phyloP scores from a whole-genome alignment of 2,113 vertebrate genomes.

The Saguinus imperator region DNA sequence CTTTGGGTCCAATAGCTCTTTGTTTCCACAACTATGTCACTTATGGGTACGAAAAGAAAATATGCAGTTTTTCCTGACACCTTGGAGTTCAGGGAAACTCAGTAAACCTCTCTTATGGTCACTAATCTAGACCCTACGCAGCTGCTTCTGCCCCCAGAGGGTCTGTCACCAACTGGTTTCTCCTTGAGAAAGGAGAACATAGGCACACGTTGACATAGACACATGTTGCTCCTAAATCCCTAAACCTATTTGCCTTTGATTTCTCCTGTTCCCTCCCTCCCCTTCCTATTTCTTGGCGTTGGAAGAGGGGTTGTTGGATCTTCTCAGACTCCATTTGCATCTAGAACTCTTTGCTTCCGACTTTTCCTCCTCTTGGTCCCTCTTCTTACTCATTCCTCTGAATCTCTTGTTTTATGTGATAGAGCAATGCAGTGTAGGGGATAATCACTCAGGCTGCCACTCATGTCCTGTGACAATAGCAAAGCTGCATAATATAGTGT shows the following conservation, averaged over 20 bases:
- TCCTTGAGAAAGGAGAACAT: neutral
- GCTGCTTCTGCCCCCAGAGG: neutral
- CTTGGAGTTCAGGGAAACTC: neutral
- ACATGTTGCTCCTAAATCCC: neutral
- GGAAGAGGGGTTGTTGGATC: neutral
- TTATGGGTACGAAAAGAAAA: neutral
- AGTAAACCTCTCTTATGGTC: neutral
- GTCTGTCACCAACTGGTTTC: neutral
- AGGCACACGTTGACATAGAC: neutral
- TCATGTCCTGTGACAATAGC: neutral
- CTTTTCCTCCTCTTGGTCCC: neutral
- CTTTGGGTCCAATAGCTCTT: neutral
- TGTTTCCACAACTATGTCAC: neutral
- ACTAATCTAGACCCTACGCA: neutral
- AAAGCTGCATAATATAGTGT: neutral
- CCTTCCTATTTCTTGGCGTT: neutral
- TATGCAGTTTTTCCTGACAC: neutral
- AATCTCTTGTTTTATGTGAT: neutral
- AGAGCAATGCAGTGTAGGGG: neutral
- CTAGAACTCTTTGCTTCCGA: neutral
- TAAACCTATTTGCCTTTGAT: neutral
- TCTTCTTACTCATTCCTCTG: neutral
- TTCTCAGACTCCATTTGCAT: neutral
- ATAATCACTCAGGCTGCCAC: neutral
- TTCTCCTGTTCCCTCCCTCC: neutral